Percentiles rank a stretch among this genome's conserved stretches.
Evolutionary conservation across 2,797 vertebrate species (phyloP).

Genomic region (Mormyrus proboscirostris): DNA sequence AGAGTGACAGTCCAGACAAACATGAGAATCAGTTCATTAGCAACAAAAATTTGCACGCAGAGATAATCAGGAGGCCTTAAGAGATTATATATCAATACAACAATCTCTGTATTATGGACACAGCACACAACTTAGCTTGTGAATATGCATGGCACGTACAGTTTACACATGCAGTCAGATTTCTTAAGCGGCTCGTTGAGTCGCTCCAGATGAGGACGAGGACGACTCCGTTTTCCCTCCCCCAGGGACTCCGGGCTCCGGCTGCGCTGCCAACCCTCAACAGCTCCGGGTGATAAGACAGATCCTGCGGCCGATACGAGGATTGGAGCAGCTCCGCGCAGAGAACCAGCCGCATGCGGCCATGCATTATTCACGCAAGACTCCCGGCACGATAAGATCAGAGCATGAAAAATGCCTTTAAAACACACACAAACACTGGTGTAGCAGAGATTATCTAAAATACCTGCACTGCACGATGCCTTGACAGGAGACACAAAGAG

Average conservation of each 20-base stretch:
- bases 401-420: neutral
- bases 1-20: neutral
- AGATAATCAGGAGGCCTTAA: neutral
- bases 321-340: neutral
- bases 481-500: neutral
- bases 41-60: neutral
- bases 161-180: conserved; percentile 4
- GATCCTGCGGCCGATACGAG: neutral
- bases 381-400: neutral
- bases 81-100: neutral
- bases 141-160: neutral
- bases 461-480: neutral
- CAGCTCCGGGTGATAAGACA: conserved; percentile 2
- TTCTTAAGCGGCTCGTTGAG: neutral
- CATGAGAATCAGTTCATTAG: neutral
- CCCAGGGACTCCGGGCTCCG: neutral
- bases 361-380: conserved; percentile 4
- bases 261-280: neutral
- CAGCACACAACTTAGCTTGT: neutral
- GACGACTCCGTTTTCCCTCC: neutral
- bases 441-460: neutral
- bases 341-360: neutral
- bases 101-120: neutral
- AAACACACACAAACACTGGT: neutral
- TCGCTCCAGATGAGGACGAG: neutral